Base-by-base conservation (phyloP, 2,113 vertebrate species). In the Platichthys flesus region DNA sequence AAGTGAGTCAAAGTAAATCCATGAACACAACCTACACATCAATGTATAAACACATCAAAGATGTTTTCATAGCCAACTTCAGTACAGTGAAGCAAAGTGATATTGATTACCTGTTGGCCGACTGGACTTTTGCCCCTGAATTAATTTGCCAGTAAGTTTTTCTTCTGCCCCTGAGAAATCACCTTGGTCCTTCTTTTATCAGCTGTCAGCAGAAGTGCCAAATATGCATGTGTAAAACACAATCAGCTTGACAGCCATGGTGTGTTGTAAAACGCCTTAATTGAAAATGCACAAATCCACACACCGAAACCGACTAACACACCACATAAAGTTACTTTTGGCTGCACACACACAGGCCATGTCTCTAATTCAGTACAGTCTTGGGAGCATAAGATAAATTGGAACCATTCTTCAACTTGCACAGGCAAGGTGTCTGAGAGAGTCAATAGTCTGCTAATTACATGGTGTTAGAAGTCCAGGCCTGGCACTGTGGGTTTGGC, bases 361-460 rank as follows among this genome's bases (percentile, higher is more conserved):
- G 23, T 47, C 69, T 71, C 70, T 78, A 72, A 86, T 82, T 84
- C 74, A 83, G 77, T 70, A 56, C 52, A 64, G 84, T 85, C 79
- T 85, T 59, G 61, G 85, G 80, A 85, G 72, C 57, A 72, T 57
- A 62, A 67, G 72, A 88, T 81, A 88, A 88, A 91, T 85, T 90
- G 82, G 70, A 74, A 23, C 56, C 71, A 80, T 89, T 88, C 71
- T 74, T 91, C 86, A 88, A 68, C 76, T 57, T 69, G 74, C 40
- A 57, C 73, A 80, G 66, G 61, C 80, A 70, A 55, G 57, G 62
- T 78, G 81, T 78, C 78, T 58, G 47, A 65, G 66, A 76, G 71
- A 89, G 82, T 85, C 82, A 75, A 88, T 81, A 73, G 59, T 63
- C 63, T 77, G 86, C 76, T 91, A 92, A 91, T 90, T 87, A 85